phyloP scores from a whole-genome alignment of 2,113 vertebrate species.

The Lepidothrix coronata region DNA sequence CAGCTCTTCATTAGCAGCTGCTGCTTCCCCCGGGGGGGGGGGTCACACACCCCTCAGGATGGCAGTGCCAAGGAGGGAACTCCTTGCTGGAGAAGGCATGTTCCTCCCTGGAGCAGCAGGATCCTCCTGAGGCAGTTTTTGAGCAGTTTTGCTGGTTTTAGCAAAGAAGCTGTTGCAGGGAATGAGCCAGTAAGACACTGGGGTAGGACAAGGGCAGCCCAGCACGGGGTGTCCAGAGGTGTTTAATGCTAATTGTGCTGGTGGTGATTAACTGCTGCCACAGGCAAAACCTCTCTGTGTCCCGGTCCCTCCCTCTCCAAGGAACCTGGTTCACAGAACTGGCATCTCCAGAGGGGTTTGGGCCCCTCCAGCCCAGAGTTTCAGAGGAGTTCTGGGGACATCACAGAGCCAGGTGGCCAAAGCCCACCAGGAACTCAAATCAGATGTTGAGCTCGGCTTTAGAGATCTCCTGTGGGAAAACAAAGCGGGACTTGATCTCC shows the following conservation, averaged over 20 bases:
- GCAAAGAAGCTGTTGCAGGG: background rate
- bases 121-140: background rate
- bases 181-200: background rate
- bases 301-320: accelerated
- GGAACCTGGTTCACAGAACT: background rate
- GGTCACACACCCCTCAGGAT: background rate
- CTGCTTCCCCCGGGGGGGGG: background rate
- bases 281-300: background rate
- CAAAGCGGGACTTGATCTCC: background rate
- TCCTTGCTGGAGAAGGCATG: background rate
- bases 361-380: background rate
- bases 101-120: background rate
- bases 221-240: background rate
- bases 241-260: background rate
- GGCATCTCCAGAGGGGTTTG: background rate
- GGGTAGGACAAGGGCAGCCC: background rate
- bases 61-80: background rate
- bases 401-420: background rate
- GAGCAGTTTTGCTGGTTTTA: background rate
- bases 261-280: background rate
- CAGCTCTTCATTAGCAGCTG: background rate
- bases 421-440: background rate
- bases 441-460: background rate
- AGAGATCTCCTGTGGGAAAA: background rate
- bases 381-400: background rate